Evolutionary conservation across 2,797 vertebrate genomes (phyloP).

Genomic region (Alauda arvensis): DNA sequence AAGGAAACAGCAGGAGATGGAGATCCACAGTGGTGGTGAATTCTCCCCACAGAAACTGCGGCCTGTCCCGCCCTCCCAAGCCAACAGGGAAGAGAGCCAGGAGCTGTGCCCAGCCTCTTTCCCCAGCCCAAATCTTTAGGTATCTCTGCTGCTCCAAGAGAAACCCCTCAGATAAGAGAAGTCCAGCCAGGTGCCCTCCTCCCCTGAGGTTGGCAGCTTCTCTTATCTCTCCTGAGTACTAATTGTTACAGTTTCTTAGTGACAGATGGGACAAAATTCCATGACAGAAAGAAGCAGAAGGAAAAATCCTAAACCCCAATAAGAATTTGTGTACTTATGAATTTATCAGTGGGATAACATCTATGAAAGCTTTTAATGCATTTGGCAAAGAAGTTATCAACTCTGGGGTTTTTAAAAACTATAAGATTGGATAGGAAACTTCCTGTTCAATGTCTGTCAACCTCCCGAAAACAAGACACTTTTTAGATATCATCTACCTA

Average conservation of each 20-base stretch:
- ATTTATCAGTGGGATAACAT: not conserved
- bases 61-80: not conserved
- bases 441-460: not conserved
- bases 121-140: too few species aligned
- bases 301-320: not conserved
- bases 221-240: not conserved
- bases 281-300: not conserved
- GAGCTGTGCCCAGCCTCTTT: not conserved
- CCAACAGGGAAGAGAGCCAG: too few species aligned
- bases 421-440: not conserved
- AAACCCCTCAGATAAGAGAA: not conserved
- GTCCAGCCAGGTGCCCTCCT: too few species aligned
- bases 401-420: not conserved
- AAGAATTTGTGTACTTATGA: not conserved
- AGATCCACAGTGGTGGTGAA: not conserved
- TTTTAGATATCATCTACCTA: not conserved
- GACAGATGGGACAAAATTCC: not conserved
- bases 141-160: too few species aligned
- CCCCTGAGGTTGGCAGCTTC: not conserved
- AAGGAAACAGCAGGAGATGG: not conserved
- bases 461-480: not conserved
- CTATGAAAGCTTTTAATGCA: not conserved
- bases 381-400: not conserved
- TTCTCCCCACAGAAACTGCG: not conserved
- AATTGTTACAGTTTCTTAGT: accelerated